These are phyloP conservation scores for Siniperca knerii DNA, from an alignment of 2,113 vertebrate genomes.

Conservation along the genomic window DNA sequence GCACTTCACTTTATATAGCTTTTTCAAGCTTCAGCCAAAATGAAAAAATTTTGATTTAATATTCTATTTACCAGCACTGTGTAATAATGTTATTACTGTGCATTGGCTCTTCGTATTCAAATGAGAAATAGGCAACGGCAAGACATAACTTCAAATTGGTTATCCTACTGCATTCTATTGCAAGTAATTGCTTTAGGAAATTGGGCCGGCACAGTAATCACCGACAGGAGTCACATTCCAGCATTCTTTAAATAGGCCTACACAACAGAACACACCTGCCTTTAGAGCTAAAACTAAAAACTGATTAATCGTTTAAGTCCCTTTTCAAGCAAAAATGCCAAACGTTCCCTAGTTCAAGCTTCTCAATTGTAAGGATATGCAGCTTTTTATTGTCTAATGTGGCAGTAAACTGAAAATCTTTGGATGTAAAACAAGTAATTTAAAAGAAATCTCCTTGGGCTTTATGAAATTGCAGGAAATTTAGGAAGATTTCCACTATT, in stretches of 20 bases:
- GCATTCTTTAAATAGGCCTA: constrained; percentile 49
- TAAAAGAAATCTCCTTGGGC: no score
- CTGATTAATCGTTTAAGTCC: background rate
- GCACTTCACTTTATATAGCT: constrained; percentile 55
- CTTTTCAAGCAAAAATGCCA: background rate
- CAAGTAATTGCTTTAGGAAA: constrained; percentile 79
- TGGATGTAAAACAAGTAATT: background rate
- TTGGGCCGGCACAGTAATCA: constrained; percentile 54
- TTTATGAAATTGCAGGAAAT: background rate
- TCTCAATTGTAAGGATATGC: background rate
- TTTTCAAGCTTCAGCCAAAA: constrained; percentile 63
- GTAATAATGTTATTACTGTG: constrained; percentile 74
- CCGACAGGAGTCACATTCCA: constrained; percentile 50
- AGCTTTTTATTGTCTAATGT: background rate
- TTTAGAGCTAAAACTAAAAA: constrained; percentile 20
- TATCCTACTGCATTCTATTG: constrained; percentile 66
- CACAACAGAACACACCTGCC: constrained; percentile 40
- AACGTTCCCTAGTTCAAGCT: no score
- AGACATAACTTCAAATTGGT: constrained; percentile 70
- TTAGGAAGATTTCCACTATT: background rate
- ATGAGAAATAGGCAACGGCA: constrained; percentile 66
- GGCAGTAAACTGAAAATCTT: background rate
- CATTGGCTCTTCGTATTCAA: constrained; percentile 71
- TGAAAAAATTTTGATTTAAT: constrained; percentile 73
- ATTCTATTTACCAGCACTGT: constrained; percentile 74